Base-by-base conservation (phyloP, 2,888 invertebrate species). In the Metellina segmentata region DNA sequence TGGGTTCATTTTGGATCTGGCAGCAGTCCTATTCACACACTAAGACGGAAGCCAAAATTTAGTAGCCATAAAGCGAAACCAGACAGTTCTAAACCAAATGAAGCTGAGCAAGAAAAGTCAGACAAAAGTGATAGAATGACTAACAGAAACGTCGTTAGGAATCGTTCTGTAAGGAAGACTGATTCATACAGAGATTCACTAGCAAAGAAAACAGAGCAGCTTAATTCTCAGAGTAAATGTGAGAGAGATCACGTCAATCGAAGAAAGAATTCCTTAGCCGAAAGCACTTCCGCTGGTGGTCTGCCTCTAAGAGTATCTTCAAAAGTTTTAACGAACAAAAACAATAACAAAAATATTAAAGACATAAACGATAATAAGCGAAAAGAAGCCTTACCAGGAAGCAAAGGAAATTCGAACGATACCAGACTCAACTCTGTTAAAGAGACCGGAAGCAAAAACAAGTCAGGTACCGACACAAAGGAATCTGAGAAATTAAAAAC, bases 1-100 rank as follows among this genome's bases (percentile, higher is more conserved):
- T 92, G 92, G 92, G 92, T 92, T 6, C 92, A 92, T 72, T 92
- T 92, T 16, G 92, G 92, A n/a, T 92, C 92, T 7, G 89, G 89
- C 1, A 92, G 92, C 69, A 92, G 92, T n/a, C 92, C 92, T 0
- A 86, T 92, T 13, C 83, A 83, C 61, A 81, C 89, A 11, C 78
- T 89, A 6, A 92, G 78, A 72, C 81, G 75, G 19, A 92, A 89
- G 34, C 92, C 92, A 1, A 92, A 70, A 49, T 81, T 92, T 6
- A 89, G 85, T 6, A 89, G 85, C 8, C 88, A 92, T 13, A 87
- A 74, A 52, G n/a, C 72, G 8, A 91, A 83, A 61, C 53, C 72
- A 7, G 91, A 91, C 13, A 69, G 11, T 8, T 7, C 19, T n/a
- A 71, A n/a, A 11, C 48, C 48, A 8, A 79, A 20, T 16, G 51